Evolutionary conservation across 2,797 vertebrate species (phyloP).

Genomic region (Pangasius larnaudii): DNA sequence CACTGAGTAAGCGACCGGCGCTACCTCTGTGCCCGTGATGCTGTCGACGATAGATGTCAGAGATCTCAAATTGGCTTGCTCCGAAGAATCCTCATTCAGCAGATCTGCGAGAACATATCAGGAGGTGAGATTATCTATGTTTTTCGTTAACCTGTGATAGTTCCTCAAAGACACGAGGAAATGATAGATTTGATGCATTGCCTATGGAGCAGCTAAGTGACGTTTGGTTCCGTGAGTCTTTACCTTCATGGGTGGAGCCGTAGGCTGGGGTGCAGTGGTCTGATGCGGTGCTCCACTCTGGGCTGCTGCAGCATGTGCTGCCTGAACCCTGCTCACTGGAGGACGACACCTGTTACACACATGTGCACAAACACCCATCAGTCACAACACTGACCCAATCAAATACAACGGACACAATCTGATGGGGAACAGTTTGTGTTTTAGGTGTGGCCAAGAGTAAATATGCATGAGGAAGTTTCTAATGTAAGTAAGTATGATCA

Average conservation of each 20-base stretch:
- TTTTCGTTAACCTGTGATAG: not conserved
- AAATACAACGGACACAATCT: conserved; percentile 1
- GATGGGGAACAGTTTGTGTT: not conserved
- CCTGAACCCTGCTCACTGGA: conserved; percentile 86
- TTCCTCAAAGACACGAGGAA: not conserved
- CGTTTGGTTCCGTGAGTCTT: not conserved
- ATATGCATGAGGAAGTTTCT: not conserved
- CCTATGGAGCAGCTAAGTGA: not conserved
- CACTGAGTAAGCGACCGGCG: conserved; percentile 78
- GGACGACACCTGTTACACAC: conserved; percentile 79
- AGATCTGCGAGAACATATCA: conserved; percentile 78
- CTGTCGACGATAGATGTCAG: conserved; percentile 93
- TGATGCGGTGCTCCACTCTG: conserved; percentile 90
- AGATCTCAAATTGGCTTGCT: conserved; percentile 87
- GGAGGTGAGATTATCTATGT: not conserved
- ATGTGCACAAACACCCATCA: conserved; percentile 72
- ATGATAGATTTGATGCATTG: not conserved
- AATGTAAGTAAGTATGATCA: not conserved
- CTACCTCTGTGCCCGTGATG: conserved; percentile 81
- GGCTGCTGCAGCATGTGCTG: conserved; percentile 95
- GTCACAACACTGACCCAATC: conserved; percentile 63
- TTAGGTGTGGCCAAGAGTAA: not conserved
- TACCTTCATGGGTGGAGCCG: conserved; percentile 73
- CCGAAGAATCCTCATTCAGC: conserved; percentile 80
- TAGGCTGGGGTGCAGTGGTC: conserved; percentile 79